A percentile compares a stretch with the other conserved stretches of the same genome.
Evolutionary conservation across 2,113 vertebrate species (phyloP).

Genomic region (Tenebrosternarchus preto): DNA sequence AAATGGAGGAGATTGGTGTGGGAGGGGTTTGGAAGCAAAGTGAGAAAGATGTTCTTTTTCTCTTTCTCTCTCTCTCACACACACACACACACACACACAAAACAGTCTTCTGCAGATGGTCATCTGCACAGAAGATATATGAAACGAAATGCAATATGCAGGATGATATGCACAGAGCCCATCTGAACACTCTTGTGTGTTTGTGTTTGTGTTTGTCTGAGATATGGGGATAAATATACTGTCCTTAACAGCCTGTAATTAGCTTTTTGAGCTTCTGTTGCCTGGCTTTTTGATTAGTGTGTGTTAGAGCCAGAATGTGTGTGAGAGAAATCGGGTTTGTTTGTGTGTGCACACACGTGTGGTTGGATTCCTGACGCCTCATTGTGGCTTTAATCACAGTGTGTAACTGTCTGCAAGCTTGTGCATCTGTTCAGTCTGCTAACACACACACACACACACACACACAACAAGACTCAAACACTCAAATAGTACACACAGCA

Average conservation of each 20-base stretch:
- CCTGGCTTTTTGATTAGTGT: slow-evolving; percentile 22
- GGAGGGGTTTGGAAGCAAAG: background rate
- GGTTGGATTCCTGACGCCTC: slow-evolving; percentile 34
- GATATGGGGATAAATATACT: background rate
- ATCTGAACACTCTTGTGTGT: slow-evolving; percentile 8
- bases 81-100: background rate
- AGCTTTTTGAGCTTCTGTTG: background rate
- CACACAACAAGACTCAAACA: slow-evolving; percentile 27
- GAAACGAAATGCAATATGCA: background rate
- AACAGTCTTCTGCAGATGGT: background rate
- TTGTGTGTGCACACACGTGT: slow-evolving; percentile 51
- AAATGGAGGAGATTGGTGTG: background rate
- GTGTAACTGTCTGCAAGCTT: slow-evolving; percentile 42
- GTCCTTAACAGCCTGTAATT: slow-evolving; percentile 9
- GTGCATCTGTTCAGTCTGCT: background rate
- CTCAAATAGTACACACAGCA: slow-evolving; percentile 1
- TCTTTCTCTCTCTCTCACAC: background rate
- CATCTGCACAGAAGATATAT: background rate
- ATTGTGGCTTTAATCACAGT: slow-evolving; percentile 49
- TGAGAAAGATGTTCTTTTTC: background rate
- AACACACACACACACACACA: background rate
- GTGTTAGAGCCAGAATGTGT: slow-evolving; percentile 16
- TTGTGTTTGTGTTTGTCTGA: slow-evolving; percentile 41
- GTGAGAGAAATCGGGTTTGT: slow-evolving; percentile 52
- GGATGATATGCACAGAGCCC: background rate